These are phyloP conservation scores for Chrysodeixis includens DNA, from an alignment of 2,888 invertebrate species.

Conservation along the genomic window DNA sequence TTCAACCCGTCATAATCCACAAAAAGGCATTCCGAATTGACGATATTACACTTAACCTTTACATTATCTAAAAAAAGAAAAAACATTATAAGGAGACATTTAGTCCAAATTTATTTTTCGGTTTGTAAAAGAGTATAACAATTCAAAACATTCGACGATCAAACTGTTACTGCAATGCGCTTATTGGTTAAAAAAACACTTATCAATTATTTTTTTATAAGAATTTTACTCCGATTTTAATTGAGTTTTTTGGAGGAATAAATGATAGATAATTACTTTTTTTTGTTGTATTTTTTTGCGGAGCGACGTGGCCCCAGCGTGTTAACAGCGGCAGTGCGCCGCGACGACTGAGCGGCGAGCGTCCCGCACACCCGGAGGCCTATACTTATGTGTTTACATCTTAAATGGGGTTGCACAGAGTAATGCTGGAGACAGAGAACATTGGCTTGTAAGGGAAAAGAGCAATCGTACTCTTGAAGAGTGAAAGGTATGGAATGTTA, in stretches of 20 bases:
- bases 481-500: slow-evolving; percentile 48
- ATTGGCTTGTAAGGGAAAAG: slow-evolving; percentile 41
- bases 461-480: slow-evolving; percentile 45
- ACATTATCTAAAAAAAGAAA: slow-evolving; percentile 46
- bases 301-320: slow-evolving; percentile 63
- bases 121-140: slow-evolving; percentile 45
- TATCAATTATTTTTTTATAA: slow-evolving; percentile 9
- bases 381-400: slow-evolving; percentile 88
- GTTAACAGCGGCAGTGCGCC: slow-evolving; percentile 77
- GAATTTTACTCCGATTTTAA: slow-evolving; percentile 7
- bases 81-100: slow-evolving; percentile 49
- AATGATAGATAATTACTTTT: slow-evolving; percentile 53
- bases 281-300: slow-evolving; percentile 48
- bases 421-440: slow-evolving; percentile 52
- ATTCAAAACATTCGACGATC: slow-evolving; percentile 52
- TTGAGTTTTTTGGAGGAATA: slow-evolving; percentile 26
- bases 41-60: slow-evolving; percentile 45
- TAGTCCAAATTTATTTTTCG: slow-evolving; percentile 50
- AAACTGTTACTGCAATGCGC: slow-evolving; percentile 53
- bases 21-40: slow-evolving; percentile 68
- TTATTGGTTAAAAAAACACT: slow-evolving; percentile 30
- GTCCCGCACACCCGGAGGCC: slow-evolving; percentile 65
- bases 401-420: slow-evolving; percentile 83
- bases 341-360: slow-evolving; percentile 75
- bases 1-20: slow-evolving; percentile 62